Conservation (phyloP, 2,888 invertebrate genomes). For the Lymantria dispar region DNA sequence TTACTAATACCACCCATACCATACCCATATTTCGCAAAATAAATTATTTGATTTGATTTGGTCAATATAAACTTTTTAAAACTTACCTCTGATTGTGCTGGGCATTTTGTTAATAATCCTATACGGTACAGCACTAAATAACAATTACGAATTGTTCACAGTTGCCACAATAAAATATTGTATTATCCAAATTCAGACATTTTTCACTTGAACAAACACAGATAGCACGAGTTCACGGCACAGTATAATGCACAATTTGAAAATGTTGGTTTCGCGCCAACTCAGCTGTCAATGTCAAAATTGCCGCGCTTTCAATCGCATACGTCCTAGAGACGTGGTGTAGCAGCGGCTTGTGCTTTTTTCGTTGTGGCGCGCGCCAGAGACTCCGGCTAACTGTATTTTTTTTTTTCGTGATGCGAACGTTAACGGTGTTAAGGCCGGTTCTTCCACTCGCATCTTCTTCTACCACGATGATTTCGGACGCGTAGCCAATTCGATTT, state of each 20-base stretch:
- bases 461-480: conserved; percentile 47
- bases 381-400: conserved; percentile 71
- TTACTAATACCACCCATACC: no score
- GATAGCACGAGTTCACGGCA: conserved; percentile 31
- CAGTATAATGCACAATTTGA: conserved; percentile 23
- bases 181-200: conserved; percentile 62
- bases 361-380: conserved; percentile 62
- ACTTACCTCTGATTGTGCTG: conserved; percentile 78
- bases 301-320: conserved; percentile 54
- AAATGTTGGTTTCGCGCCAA: conserved; percentile 43
- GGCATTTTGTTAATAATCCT: conserved; percentile 74
- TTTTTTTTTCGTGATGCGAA: conserved; percentile 77
- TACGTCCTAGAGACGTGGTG: conserved; percentile 72
- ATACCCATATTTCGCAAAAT: no score
- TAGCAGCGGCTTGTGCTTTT: conserved; percentile 69
- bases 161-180: conserved; percentile 32
- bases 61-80: conserved; percentile 10
- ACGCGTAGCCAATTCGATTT: conserved; percentile 46
- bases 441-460: conserved; percentile 60
- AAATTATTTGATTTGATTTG: no score
- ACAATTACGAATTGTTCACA: conserved; percentile 45
- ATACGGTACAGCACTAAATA: conserved; percentile 33
- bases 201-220: conserved; percentile 39
- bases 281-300: conserved; percentile 61
- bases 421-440: conserved; percentile 70